Evolutionary conservation across 2,113 vertebrate genomes (phyloP), one percentile per base, ranked within the genome.

Genomic region (Cathartes aura): DNA sequence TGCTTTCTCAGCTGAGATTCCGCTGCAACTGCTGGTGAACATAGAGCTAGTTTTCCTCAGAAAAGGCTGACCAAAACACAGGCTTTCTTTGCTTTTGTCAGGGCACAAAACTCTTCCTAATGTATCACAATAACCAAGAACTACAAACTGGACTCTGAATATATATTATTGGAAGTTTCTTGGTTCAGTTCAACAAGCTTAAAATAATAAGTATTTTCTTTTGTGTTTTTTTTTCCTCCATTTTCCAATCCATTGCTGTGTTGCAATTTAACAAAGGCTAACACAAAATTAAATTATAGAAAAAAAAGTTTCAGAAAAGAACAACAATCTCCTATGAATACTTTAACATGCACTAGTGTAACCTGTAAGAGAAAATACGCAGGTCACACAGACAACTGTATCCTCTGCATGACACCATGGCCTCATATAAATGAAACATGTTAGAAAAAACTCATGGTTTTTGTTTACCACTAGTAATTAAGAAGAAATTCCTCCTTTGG

Each of bases 291-390:
- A 96, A 97, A 96, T 93, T 96, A 97, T 83, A 90, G 71, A 83
- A 86, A 97, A 78, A 85, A 95, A 71, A 21, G 55, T 78, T 50
- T 78, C 62, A 62, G 59, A 94, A 97, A 90, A 87, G 87, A 96
- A 95, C 83, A 95, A 96, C 93, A 95, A 81, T 97, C 81, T 96
- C 85, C 95, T 95, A 96, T 97, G 94, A 97, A 97, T 90, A 98
- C 94, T 97, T 94, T 95, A 95, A 98, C 98, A 98, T 98, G 98
- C 98, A 98, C 79, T 89, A 97, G 95, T 98, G 97, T 93, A 96
- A 96, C 98, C 97, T 96, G 93, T 91, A 97, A 95, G 95, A 97
- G 96, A 96, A 94, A 94, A 95, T 94, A 87, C 90, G 67, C 93
- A 98, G 98, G 97, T 89, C 95, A 97, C 94, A 98, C 93, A 96